These are phyloP conservation scores for Pelmatolapia mariae DNA, from an alignment of 2,113 vertebrate genomes.

Conservation along the genomic window DNA sequence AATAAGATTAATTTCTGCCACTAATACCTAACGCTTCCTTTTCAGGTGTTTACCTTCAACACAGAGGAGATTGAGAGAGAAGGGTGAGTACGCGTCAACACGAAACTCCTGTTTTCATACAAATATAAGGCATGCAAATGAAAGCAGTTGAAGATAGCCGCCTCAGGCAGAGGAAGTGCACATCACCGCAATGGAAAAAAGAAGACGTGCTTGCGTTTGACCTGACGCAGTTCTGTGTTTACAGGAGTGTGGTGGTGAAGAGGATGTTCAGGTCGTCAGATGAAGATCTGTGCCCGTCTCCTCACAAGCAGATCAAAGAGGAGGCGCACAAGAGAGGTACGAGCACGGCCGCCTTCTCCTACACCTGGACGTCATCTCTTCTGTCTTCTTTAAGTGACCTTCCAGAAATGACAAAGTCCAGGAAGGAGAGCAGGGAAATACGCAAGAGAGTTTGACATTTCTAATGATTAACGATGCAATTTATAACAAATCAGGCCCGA, in stretches of 20 bases:
- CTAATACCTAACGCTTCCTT: neutral
- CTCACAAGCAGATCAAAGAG: conserved; percentile 90
- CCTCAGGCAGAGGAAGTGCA: neutral
- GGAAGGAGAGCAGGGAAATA: neutral
- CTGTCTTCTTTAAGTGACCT: neutral
- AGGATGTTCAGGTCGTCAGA: conserved; percentile 89
- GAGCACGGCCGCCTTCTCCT: neutral
- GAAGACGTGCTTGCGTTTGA: neutral
- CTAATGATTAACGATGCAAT: neutral
- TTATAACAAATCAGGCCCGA: neutral
- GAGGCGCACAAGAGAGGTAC: conserved; percentile 87
- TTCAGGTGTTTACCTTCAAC: conserved; percentile 87
- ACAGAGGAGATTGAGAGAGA: conserved; percentile 89
- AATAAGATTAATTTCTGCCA: neutral
- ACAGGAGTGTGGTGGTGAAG: conserved; percentile 86
- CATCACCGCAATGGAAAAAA: neutral
- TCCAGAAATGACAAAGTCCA: neutral
- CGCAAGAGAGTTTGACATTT: neutral
- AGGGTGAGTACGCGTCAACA: conserved; percentile 72
- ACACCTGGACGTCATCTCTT: neutral
- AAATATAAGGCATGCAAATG: conserved; percentile 17
- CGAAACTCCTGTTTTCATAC: neutral
- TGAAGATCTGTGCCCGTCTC: conserved; percentile 82
- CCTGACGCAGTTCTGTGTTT: neutral
- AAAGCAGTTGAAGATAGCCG: neutral